These are phyloP conservation scores for Cosmorhoe ocellata DNA, from an alignment of 2,888 invertebrate species.

Conservation along the genomic window DNA sequence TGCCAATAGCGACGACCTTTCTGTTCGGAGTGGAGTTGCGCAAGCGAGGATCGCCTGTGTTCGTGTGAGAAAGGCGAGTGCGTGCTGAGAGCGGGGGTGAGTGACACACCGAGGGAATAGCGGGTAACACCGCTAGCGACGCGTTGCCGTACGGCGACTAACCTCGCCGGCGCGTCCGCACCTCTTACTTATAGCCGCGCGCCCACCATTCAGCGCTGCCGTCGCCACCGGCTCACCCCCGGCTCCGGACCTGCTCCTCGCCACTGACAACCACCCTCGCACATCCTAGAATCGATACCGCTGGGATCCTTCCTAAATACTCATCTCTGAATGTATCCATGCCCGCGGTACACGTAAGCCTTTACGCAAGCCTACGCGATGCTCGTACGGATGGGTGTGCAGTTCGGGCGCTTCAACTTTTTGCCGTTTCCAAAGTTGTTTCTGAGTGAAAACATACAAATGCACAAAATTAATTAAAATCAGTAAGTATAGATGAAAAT, in stretches of 20 bases:
- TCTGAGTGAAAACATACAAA: constrained; percentile 7
- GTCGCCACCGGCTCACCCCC: constrained; percentile 13
- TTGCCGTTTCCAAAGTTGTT: not conserved
- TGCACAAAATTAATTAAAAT: not conserved
- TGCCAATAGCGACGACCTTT: constrained; percentile 81
- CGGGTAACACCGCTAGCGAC: constrained; percentile 67
- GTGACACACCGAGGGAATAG: constrained; percentile 64
- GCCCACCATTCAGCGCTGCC: constrained; percentile 52
- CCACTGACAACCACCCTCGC: constrained; percentile 32
- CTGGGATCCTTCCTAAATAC: no score
- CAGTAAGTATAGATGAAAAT: not conserved
- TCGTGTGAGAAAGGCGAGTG: constrained; percentile 77
- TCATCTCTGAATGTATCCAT: no score
- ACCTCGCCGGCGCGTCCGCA: constrained; percentile 74
- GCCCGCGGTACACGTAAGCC: not conserved
- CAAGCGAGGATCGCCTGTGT: constrained; percentile 75
- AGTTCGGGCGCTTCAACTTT: constrained; percentile 1
- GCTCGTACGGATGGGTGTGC: not conserved
- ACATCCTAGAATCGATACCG: not conserved
- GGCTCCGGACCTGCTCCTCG: constrained; percentile 23
- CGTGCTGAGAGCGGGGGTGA: constrained; percentile 55
- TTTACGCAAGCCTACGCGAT: constrained; percentile 10
- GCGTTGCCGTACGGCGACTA: constrained; percentile 79
- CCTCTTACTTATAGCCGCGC: constrained; percentile 79
- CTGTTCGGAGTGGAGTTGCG: constrained; percentile 72